These are phyloP conservation scores for Planiliza haematocheilus DNA, from an alignment of 2,113 vertebrate genomes.

Conservation along the genomic window DNA sequence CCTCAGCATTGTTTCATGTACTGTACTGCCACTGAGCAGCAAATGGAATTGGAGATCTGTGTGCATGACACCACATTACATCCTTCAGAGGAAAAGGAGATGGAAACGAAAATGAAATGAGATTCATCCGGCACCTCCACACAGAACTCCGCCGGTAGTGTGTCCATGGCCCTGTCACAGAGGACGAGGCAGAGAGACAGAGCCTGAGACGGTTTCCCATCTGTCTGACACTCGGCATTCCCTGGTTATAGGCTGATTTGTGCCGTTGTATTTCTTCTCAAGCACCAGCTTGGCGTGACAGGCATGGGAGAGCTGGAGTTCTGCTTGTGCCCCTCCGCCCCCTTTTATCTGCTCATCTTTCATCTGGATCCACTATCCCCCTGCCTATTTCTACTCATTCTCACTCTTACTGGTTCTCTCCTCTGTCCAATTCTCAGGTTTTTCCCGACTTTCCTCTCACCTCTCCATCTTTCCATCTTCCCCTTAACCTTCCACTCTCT, in stretches of 20 bases:
- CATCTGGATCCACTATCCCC: constrained; percentile 7
- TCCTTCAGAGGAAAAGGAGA: constrained; percentile 56
- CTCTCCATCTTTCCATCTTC: constrained; percentile 7
- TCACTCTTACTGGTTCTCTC: constrained; percentile 1
- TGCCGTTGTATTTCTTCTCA: constrained; percentile 1
- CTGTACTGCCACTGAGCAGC: constrained; percentile 33
- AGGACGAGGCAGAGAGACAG: constrained; percentile 9
- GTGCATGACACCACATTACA: constrained; percentile 49
- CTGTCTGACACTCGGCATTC: constrained; percentile 42
- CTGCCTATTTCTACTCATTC: constrained; percentile 1
- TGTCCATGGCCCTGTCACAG: constrained; percentile 24
- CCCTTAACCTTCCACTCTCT: background rate
- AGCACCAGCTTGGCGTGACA: constrained; percentile 53
- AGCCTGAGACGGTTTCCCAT: constrained; percentile 44
- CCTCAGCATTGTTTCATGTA: constrained; percentile 41
- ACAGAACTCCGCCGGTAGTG: constrained; percentile 15
- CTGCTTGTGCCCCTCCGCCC: constrained; percentile 23
- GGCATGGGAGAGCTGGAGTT: constrained; percentile 45
- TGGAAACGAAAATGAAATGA: constrained; percentile 57
- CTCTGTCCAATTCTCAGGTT: background rate
- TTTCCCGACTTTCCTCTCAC: constrained; percentile 15
- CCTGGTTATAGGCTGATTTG: constrained; percentile 47
- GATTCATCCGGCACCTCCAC: constrained; percentile 38
- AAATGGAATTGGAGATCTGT: constrained; percentile 56
- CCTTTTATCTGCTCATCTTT: constrained; percentile 41